Base-by-base conservation (phyloP, 1,140 invertebrate genomes). In the Drosophila seguyi region DNA sequence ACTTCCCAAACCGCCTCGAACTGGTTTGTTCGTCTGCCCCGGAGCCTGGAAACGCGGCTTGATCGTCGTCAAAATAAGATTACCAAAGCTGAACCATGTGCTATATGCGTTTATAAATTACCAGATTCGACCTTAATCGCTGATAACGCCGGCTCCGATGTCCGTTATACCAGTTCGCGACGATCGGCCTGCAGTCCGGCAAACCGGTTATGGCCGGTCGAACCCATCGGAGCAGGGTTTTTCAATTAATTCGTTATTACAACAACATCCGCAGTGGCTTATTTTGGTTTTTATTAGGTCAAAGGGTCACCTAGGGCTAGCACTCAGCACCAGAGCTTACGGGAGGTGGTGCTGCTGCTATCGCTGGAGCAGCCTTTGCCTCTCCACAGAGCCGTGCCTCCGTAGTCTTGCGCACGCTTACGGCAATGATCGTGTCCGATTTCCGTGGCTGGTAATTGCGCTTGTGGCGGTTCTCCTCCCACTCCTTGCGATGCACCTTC, bases 401-500 rank as follows among this genome's bases (percentile, higher is more conserved):
- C 4, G 85, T 90, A 18, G 85, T 90, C 44, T 88, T 88, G 16
- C 85, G 68, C 16, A 85, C 81, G 16, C 85, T 90, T 2, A 69
- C 74, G 0, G 81, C 53, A 20, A 88, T 88, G 3, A 88, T 88
- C 0, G 85, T 79, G 34, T 90, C 75, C 1, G 59, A 25, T 41
- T 76, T 86, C 0, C 69, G 74, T 13, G 53, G 20, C 6, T 60
- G 60, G 4, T 62, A 20, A 2, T 60, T 27, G 25, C 80, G 65
- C 44, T 67, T 65, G 38, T 69, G 53, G n/a, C 81, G 71, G 6
- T 65, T 58, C 59, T 90, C 86, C 53, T 90, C 79, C 85, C 90
- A 92, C 25, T 92, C 92, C 36, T 91, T 81, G 14, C 77, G 91
- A 55, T 92, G 92, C 41, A 82, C 66, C 50, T 90, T 87, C 55